These are phyloP conservation scores for Serranochromis macrocephalus DNA, from an alignment of 2,113 vertebrate species.

Conservation along the genomic window DNA sequence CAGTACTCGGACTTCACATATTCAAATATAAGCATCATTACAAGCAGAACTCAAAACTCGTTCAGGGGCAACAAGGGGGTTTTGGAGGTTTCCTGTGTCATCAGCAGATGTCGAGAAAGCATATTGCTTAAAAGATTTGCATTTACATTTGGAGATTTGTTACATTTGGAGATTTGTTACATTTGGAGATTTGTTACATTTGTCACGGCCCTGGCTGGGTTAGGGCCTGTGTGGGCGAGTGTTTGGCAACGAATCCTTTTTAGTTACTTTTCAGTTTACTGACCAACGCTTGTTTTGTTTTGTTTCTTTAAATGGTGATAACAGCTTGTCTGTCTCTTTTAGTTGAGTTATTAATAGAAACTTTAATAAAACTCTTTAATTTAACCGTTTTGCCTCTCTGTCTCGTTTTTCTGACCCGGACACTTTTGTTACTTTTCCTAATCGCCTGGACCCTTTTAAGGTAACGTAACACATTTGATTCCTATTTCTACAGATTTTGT, in stretches of 20 bases:
- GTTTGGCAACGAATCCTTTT: background rate
- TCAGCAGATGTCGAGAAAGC: background rate
- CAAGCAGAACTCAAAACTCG: background rate
- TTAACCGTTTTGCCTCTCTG: rapidly evolving
- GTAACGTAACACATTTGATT: background rate
- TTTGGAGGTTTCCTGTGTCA: background rate
- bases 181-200: rapidly evolving
- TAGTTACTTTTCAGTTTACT: background rate
- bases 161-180: rapidly evolving
- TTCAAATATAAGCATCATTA: background rate
- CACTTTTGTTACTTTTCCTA: background rate
- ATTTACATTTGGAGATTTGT: background rate
- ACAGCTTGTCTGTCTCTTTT: background rate
- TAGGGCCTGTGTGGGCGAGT: background rate
- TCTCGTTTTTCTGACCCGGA: background rate
- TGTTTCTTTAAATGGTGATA: background rate
- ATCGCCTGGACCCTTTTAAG: rapidly evolving
- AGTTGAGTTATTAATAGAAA: background rate
- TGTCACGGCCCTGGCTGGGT: background rate
- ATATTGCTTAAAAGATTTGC: background rate
- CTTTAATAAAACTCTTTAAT: background rate
- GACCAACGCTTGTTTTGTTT: background rate
- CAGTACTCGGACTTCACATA: rapidly evolving
- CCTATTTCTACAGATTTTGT: background rate
- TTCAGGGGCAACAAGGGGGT: too few species aligned